These are phyloP conservation scores for Glossosoma conforme DNA, from an alignment of 1,140 invertebrate species.

Conservation along the genomic window DNA sequence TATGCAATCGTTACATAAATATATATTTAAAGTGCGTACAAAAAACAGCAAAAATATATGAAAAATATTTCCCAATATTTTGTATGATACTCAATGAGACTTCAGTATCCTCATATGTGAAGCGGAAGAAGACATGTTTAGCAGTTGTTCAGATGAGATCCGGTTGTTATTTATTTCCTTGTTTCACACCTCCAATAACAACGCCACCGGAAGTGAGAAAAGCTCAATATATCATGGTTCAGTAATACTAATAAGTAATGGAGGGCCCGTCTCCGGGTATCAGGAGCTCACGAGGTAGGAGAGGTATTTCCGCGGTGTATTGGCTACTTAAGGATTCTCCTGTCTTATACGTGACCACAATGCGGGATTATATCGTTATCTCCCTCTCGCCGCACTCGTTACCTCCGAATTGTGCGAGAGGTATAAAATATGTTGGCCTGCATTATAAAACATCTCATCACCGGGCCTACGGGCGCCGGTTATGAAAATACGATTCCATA, in stretches of 20 bases:
- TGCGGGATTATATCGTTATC: constrained; percentile 30
- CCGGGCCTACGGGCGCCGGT: background rate
- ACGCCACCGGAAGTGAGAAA: background rate
- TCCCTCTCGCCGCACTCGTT: constrained; percentile 17
- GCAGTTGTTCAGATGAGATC: no score
- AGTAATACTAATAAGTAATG: background rate
- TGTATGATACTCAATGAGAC: no score
- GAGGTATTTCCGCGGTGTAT: constrained; percentile 22
- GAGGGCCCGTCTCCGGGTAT: constrained; percentile 1
- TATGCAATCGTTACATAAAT: no score
- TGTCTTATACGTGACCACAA: constrained; percentile 27
- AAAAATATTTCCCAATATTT: no score
- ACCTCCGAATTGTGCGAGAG: constrained; percentile 27
- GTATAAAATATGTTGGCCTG: constrained; percentile 26
- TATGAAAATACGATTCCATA: background rate
- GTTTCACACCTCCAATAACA: constrained; percentile 20
- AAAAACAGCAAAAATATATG: no score
- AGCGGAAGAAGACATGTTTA: no score
- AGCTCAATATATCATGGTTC: constrained; percentile 7
- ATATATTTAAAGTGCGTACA: no score
- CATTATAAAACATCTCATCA: constrained; percentile 15
- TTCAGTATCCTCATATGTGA: no score
- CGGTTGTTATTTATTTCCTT: no score
- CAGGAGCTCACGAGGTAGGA: constrained; percentile 9
- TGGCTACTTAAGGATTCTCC: constrained; percentile 31